Percentiles rank a stretch among this genome's conserved stretches.
Conservation (phyloP, 1,140 invertebrate species). For the Cyrtorhinus lividipennis region DNA sequence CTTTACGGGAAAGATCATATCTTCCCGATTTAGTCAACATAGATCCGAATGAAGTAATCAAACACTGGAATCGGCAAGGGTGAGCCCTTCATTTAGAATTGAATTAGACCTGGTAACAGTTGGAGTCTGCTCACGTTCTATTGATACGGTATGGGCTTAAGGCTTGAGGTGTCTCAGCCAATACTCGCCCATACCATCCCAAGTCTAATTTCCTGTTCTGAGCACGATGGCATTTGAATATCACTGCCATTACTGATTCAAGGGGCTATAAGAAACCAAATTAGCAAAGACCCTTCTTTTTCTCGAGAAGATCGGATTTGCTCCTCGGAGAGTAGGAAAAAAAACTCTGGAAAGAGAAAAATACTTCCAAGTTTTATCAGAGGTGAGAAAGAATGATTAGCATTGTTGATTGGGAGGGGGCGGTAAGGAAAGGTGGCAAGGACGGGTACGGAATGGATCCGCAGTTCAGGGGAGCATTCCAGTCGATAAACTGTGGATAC, state of each 20-base stretch:
- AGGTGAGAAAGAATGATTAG: neutral
- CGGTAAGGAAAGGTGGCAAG: neutral
- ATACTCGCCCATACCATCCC: neutral
- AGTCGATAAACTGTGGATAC: slow-evolving; percentile 6
- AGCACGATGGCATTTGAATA: slow-evolving; percentile 2
- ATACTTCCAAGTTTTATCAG: neutral
- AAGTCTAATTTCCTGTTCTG: slow-evolving; percentile 3
- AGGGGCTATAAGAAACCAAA: slow-evolving; percentile 8
- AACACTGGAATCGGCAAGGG: neutral
- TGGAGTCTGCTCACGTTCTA: neutral
- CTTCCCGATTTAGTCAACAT: too few relatives aligned
- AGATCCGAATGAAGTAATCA: slow-evolving; percentile 1
- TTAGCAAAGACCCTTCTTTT: neutral
- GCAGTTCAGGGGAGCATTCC: neutral
- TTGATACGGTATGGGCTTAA: neutral
- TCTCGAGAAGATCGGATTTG: slow-evolving; percentile 3
- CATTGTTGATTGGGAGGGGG: neutral
- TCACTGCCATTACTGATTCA: slow-evolving; percentile 2
- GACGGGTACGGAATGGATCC: neutral
- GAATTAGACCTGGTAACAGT: neutral
- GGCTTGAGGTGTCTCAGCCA: neutral
- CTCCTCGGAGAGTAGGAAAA: neutral
- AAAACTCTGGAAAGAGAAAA: neutral
- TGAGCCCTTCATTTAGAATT: neutral
- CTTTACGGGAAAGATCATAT: too few relatives aligned